Evolutionary conservation across 2,888 invertebrate species (phyloP).

Genomic region (Lasioglossum marginatum): DNA sequence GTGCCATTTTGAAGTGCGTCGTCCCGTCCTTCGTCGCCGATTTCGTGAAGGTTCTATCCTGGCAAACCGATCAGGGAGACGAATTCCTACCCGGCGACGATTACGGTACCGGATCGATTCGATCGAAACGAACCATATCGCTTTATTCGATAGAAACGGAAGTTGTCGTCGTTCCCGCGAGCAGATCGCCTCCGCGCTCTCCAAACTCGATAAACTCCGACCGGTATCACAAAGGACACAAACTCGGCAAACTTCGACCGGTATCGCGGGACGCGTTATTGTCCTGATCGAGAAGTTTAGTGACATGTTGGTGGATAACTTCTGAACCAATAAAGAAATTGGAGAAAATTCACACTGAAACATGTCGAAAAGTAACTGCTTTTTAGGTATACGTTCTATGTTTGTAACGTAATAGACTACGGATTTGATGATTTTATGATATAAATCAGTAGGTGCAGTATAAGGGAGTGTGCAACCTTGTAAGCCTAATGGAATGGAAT

Average conservation of each 20-base stretch:
- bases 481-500: too few species aligned
- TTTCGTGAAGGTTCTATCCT: slow-evolving; percentile 94
- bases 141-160: not conserved
- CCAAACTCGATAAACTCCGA: not conserved
- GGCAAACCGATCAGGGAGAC: slow-evolving; percentile 93
- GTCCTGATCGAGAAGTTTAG: not conserved
- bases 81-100: slow-evolving; percentile 89
- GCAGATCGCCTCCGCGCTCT: slow-evolving; percentile 49
- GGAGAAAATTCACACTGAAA: not conserved
- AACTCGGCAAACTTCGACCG: not conserved
- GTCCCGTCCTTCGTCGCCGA: slow-evolving; percentile 97
- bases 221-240: not conserved
- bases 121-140: not conserved
- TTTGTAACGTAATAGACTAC: not conserved
- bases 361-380: too few species aligned
- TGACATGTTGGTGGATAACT: not conserved
- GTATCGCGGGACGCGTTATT: slow-evolving; percentile 4
- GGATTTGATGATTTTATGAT: too few species aligned
- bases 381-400: not conserved
- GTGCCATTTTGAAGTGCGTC: slow-evolving; percentile 95
- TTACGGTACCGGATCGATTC: slow-evolving; percentile 85
- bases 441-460: not conserved
- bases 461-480: too few species aligned
- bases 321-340: not conserved
- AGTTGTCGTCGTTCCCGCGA: slow-evolving; percentile 30